phyloP scores from a whole-genome alignment of 2,888 invertebrate genomes.

The Cephus pulcher region DNA sequence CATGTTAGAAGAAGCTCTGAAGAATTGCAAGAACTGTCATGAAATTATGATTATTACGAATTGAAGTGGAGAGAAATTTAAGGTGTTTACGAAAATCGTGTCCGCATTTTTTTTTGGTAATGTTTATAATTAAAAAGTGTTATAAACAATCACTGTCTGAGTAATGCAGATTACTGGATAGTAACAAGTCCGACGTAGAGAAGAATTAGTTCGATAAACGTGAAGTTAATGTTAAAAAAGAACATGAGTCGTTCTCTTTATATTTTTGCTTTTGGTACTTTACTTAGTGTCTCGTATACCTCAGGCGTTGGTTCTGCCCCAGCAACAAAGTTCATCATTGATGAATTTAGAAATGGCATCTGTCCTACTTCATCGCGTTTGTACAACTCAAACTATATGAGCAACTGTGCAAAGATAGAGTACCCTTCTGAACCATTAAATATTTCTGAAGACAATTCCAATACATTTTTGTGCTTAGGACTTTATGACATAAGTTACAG shows the following conservation, averaged over 20 bases:
- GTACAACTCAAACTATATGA: constrained; percentile 14
- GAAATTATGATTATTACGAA: too few relatives aligned
- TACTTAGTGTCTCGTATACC: neutral
- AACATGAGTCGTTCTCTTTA: neutral
- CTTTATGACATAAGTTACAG: constrained; percentile 34
- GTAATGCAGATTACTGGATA: neutral
- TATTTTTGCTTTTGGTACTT: neutral
- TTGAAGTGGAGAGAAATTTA: too few relatives aligned
- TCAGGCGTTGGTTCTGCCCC: neutral
- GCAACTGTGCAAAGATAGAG: constrained; percentile 13
- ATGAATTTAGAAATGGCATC: constrained; percentile 17
- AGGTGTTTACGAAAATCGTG: neutral
- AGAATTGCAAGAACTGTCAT: too few relatives aligned
- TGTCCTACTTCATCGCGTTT: constrained; percentile 12
- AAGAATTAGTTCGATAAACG: neutral
- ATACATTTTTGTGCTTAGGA: constrained; percentile 39
- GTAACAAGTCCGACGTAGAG: neutral
- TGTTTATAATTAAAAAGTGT: neutral
- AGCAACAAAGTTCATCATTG: constrained; percentile 1
- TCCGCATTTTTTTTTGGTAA: neutral
- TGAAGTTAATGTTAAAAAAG: neutral
- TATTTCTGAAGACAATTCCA: neutral
- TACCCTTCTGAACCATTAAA: neutral
- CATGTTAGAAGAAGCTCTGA: too few relatives aligned
- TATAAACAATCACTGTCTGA: neutral